These are phyloP conservation scores for Hoplodrina blanda DNA, from an alignment of 2,888 invertebrate genomes.

Conservation along the genomic window DNA sequence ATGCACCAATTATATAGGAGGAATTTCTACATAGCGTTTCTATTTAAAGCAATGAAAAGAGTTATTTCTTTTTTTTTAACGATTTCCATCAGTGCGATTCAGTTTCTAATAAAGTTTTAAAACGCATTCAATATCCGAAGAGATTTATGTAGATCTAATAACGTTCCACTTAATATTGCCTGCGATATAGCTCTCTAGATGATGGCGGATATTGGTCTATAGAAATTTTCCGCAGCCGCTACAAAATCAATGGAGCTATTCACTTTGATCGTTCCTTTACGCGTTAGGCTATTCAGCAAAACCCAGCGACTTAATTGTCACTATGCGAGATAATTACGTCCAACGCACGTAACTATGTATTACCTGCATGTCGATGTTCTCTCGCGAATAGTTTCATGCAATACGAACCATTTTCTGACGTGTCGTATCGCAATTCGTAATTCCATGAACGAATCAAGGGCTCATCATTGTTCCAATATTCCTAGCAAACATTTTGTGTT, in stretches of 20 bases:
- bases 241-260: constrained; percentile 49
- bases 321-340: constrained; percentile 48
- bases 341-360: constrained; percentile 37
- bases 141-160: constrained; percentile 32
- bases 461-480: constrained; percentile 3
- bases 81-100: neutral
- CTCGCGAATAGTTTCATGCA: constrained; percentile 50
- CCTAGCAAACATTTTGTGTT: neutral
- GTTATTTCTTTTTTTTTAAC: neutral
- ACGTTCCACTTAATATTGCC: constrained; percentile 12
- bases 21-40: too few relatives aligned
- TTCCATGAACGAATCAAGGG: constrained; percentile 10
- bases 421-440: constrained; percentile 8
- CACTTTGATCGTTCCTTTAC: constrained; percentile 47
- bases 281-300: constrained; percentile 49
- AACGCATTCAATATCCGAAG: constrained; percentile 2
- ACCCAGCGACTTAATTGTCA: constrained; percentile 40
- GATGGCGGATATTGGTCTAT: constrained; percentile 22
- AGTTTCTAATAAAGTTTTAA: neutral
- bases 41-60: too few relatives aligned
- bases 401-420: constrained; percentile 26
- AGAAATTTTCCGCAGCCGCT: constrained; percentile 31
- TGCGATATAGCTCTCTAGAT: constrained; percentile 18
- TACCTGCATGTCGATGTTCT: constrained; percentile 34
- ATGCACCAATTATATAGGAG: too few relatives aligned